Evolutionary conservation across 1,140 invertebrate genomes (phyloP).

Genomic region (Aphaenogaster floridana): DNA sequence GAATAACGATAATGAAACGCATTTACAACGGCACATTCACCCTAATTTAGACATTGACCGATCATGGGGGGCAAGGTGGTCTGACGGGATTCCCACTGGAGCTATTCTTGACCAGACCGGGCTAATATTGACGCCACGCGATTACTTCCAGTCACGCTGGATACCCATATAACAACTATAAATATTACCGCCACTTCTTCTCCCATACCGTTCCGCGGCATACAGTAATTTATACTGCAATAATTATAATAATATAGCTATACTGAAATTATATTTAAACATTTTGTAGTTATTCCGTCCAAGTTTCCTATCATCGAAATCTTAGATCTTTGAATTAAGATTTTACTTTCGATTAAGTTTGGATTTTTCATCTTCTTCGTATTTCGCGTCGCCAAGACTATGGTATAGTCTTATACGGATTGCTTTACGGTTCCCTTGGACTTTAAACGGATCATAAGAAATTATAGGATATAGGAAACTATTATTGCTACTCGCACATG

Average conservation of each 20-base stretch:
- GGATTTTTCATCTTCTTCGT: neutral
- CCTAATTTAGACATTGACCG: slow-evolving; percentile 73
- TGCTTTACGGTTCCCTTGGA: slow-evolving; percentile 6
- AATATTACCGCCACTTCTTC: slow-evolving; percentile 59
- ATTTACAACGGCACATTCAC: slow-evolving; percentile 73
- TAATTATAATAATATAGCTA: slow-evolving; percentile 3
- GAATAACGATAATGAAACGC: slow-evolving; percentile 50
- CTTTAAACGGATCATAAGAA: neutral
- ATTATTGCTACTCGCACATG: neutral
- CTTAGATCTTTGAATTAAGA: neutral
- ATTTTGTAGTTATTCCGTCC: neutral
- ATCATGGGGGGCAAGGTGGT: slow-evolving; percentile 71
- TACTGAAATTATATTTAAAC: neutral
- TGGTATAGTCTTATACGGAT: neutral
- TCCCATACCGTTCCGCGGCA: neutral
- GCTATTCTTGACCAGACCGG: slow-evolving; percentile 76
- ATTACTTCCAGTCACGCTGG: slow-evolving; percentile 69
- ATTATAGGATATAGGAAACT: neutral
- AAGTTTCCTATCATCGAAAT: neutral
- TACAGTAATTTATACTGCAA: neutral
- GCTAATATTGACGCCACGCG: slow-evolving; percentile 73
- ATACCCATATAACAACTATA: slow-evolving; percentile 57
- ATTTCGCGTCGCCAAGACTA: neutral
- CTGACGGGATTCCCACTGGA: slow-evolving; percentile 72
- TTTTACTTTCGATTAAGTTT: neutral